Evolutionary conservation across 2,888 invertebrate species (phyloP).

Genomic region (Caenorhabditis wallacei): DNA sequence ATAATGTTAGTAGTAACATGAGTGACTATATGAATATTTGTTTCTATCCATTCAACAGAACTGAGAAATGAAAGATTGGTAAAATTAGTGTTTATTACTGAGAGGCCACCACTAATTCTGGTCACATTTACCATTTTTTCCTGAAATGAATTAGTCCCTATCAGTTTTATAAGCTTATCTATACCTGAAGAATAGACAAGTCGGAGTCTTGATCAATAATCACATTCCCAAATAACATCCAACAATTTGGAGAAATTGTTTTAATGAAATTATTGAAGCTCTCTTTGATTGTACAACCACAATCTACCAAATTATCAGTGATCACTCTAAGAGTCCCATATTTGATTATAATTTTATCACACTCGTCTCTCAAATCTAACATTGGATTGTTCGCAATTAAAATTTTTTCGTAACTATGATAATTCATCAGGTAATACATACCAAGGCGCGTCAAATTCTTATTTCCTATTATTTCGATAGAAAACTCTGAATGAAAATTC

Average conservation of each 20-base stretch:
- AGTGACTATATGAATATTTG: background rate
- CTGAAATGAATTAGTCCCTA: too few species aligned
- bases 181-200: constrained; percentile 4
- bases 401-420: background rate
- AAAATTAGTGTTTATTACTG: constrained; percentile 19
- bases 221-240: constrained; percentile 31
- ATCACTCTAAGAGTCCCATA: constrained; percentile 1
- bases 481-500: constrained; percentile 1
- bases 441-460: constrained; percentile 4
- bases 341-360: constrained; percentile 12
- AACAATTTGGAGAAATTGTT: constrained; percentile 16
- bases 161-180: background rate
- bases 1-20: background rate
- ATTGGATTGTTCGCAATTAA: constrained; percentile 17
- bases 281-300: constrained; percentile 30
- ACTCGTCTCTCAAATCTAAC: constrained; percentile 9
- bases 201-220: constrained; percentile 31
- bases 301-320: constrained; percentile 15
- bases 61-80: constrained; percentile 22
- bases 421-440: background rate
- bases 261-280: constrained; percentile 17
- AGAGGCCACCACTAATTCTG: constrained; percentile 18
- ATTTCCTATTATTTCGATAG: constrained; percentile 28
- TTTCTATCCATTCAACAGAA: background rate
- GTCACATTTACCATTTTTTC: constrained; percentile 33